Conservation (phyloP, 1,140 invertebrate species). For the Hylyphantes graminicola region DNA sequence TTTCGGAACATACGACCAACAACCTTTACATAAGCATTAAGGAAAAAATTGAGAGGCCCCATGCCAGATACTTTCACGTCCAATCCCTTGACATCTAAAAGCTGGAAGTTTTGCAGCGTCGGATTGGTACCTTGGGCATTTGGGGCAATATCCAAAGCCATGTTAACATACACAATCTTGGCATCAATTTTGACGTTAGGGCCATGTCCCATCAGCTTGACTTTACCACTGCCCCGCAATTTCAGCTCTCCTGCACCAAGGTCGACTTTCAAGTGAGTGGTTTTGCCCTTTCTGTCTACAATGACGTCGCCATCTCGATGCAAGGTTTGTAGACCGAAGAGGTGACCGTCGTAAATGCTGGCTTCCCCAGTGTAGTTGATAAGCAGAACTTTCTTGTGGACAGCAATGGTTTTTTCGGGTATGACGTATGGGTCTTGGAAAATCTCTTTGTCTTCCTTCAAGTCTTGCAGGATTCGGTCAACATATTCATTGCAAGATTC, state of each 20-base stretch:
- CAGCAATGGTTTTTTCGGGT: slow-evolving; percentile 23
- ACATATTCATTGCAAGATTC: slow-evolving; percentile 51
- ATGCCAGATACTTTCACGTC: slow-evolving; percentile 45
- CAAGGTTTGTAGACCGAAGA: slow-evolving; percentile 39
- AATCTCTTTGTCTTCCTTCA: slow-evolving; percentile 43
- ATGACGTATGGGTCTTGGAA: slow-evolving; percentile 45
- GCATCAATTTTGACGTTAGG: slow-evolving; percentile 40
- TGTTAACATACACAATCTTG: slow-evolving; percentile 23
- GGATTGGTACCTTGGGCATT: slow-evolving; percentile 21
- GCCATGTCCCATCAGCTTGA: slow-evolving; percentile 52
- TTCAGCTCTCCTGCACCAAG: slow-evolving; percentile 54
- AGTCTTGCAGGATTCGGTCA: slow-evolving; percentile 30
- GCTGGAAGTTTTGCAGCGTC: slow-evolving; percentile 39
- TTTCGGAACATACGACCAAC: slow-evolving; percentile 20
- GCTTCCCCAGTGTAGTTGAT: slow-evolving; percentile 53
- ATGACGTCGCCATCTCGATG: slow-evolving; percentile 51
- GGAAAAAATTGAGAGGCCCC: slow-evolving; percentile 36
- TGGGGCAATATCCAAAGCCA: slow-evolving; percentile 40
- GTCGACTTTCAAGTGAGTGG: slow-evolving; percentile 32
- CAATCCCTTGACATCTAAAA: slow-evolving; percentile 50
- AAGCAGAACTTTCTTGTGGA: slow-evolving; percentile 44
- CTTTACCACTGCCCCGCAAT: slow-evolving; percentile 46
- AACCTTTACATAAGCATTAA: slow-evolving; percentile 19
- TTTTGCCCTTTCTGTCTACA: slow-evolving; percentile 24
- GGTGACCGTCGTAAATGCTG: slow-evolving; percentile 34